Base-by-base conservation (phyloP, 2,113 vertebrate genomes). In the Callithrix jacchus region DNA sequence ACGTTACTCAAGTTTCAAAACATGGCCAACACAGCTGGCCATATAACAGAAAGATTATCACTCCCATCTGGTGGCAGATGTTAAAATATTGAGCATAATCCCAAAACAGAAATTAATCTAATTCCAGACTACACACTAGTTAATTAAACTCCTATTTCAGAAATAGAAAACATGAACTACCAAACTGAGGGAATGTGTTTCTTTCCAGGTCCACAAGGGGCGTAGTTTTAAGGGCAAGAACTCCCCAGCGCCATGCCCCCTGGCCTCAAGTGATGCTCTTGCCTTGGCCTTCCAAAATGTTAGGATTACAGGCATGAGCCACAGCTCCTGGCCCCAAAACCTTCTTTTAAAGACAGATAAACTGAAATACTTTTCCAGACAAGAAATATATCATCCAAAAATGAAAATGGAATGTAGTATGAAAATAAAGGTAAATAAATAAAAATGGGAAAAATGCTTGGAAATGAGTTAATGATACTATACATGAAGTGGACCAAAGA, bases 91-190 rank as follows among this genome's bases (percentile, higher is more conserved):
- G 47, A 97, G 49, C 40, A 58, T 80, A 93, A 89, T 91, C 47
- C 74, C 81, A 6, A 89, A 96, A 89, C 45, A 94, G n/a, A 95
- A 96, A 96, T 86, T 89, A 94, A 95, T 87, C 89, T 83, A 88
- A 93, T 30, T 86, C 58, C 13, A 96, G 40, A 89, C 45, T 47
- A 93, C 35, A 71, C 14, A 87, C 21, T n/a, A 66, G 18, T 56
- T 61, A 70, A 93, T 49, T 93, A 91, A 86, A 73, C 14, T 68
- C n/a, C 25, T 68, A 61, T 94, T 71, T 91, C 42, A 77, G 45
- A 94, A 88, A 58, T 66, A 12, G 13, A 21, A 47, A 94, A 66
- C 18, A 92, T 7, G 79, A 83, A 90, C 23, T 77, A 40, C 8
- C 40, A 66, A 93, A 73, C 52, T 17, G 52, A 52, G 16, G 52